phyloP scores from a whole-genome alignment of 2,888 invertebrate species.

The Julus scandinavius region DNA sequence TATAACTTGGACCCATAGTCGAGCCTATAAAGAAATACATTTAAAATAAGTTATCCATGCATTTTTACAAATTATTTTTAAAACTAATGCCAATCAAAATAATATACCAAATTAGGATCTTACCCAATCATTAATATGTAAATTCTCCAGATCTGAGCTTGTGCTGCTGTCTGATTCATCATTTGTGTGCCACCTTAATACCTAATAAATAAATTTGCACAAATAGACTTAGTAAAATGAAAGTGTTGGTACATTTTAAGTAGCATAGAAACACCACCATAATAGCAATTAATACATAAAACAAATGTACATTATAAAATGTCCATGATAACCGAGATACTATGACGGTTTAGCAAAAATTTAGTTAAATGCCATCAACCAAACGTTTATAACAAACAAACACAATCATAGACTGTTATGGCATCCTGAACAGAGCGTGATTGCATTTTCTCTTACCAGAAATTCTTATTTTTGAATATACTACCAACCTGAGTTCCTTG shows the following conservation, averaged over 20 bases:
- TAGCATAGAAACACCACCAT: too few species aligned
- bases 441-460: not conserved
- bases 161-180: constrained; percentile 64
- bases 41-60: not conserved
- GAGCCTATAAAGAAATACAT: constrained; percentile 73
- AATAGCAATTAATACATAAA: not conserved
- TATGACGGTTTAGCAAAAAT: too few species aligned
- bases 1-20: constrained; percentile 96
- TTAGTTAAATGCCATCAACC: too few species aligned
- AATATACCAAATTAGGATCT: constrained; percentile 62
- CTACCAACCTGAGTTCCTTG: constrained; percentile 72
- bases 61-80: constrained; percentile 60
- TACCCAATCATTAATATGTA: constrained; percentile 93
- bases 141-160: constrained; percentile 75
- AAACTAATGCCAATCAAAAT: not conserved
- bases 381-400: not conserved
- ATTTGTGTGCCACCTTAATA: constrained; percentile 71
- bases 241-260: too few species aligned
- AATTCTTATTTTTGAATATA: not conserved
- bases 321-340: too few species aligned
- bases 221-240: not conserved
- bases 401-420: not conserved
- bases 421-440: not conserved
- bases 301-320: not conserved
- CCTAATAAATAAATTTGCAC: constrained; percentile 68